Percentiles rank a stretch among this genome's conserved stretches.
Conservation (phyloP, 2,797 vertebrate species). For the Diceros bicornis region DNA sequence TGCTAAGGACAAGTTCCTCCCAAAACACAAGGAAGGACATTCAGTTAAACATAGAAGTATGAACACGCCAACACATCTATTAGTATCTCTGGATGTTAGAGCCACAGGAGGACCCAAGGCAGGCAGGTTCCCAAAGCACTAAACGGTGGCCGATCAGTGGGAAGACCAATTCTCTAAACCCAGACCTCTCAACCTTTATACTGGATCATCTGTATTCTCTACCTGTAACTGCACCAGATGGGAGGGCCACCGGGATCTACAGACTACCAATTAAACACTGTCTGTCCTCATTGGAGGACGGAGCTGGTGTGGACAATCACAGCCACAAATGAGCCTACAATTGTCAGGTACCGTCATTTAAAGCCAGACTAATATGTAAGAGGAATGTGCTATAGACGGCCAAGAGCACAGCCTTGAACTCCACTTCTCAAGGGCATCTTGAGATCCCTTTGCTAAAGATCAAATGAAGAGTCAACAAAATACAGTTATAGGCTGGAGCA, state of each 20-base stretch:
- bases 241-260: background rate
- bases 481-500: background rate
- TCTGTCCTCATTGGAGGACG: background rate
- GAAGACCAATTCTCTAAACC: background rate
- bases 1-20: conserved; percentile 2
- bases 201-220: background rate
- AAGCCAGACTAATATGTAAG: background rate
- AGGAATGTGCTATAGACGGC: background rate
- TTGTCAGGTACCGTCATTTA: background rate
- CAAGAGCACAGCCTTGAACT: background rate
- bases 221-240: background rate
- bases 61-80: background rate
- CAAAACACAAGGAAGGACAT: conserved; percentile 5
- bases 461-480: background rate
- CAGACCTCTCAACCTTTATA: background rate
- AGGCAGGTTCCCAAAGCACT: background rate
- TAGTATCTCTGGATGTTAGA: background rate
- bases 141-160: background rate
- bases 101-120: background rate
- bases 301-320: background rate
- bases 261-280: background rate
- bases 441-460: background rate
- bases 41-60: background rate
- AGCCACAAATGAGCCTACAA: background rate
- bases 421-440: background rate